phyloP scores from a whole-genome alignment of 2,113 vertebrate species.

The Chitala chitala region DNA sequence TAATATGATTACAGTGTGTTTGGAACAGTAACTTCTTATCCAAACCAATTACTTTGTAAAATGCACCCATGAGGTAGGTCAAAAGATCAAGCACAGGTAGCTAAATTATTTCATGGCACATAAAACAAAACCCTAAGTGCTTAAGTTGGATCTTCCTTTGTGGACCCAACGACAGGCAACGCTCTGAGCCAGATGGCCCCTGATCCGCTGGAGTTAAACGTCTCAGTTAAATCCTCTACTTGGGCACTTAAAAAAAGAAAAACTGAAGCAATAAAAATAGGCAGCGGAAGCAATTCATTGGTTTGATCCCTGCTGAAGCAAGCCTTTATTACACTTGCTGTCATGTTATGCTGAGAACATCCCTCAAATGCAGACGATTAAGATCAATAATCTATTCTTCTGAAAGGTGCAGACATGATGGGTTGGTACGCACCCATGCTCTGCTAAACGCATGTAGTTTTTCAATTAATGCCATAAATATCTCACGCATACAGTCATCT shows the following conservation, averaged over 20 bases:
- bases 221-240: neutral
- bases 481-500: no score
- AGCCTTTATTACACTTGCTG: neutral
- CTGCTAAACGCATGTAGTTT: neutral
- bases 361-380: neutral
- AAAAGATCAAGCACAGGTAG: neutral
- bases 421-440: neutral
- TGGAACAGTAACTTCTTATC: no score
- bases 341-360: neutral
- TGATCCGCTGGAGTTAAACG: neutral
- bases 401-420: neutral
- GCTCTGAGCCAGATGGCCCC: neutral
- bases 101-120: neutral
- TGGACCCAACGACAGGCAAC: neutral
- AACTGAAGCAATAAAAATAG: neutral
- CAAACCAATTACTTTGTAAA: neutral
- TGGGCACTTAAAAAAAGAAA: neutral
- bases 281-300: conserved; percentile 1
- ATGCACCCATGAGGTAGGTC: neutral
- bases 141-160: no score
- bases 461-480: neutral
- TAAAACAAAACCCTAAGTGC: no score
- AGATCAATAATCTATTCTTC: neutral
- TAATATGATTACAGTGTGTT: no score
- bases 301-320: neutral